A percentile compares a stretch with the other conserved stretches of the same genome.
These are phyloP conservation scores for Andrena flavipes DNA, from an alignment of 2,888 invertebrate genomes.

Conservation along the genomic window DNA sequence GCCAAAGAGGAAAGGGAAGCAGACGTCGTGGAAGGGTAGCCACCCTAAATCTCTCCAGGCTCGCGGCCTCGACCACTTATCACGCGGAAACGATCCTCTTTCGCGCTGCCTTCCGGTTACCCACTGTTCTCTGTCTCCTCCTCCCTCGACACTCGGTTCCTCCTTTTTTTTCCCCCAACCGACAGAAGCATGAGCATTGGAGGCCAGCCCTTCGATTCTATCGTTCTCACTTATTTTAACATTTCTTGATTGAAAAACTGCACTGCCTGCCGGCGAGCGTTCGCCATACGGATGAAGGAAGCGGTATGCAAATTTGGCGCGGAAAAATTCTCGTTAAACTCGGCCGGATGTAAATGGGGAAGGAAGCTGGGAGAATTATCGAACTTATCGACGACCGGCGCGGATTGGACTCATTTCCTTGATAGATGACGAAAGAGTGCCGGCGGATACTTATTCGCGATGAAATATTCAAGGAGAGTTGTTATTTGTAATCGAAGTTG, in stretches of 20 bases:
- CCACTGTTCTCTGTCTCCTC: neutral
- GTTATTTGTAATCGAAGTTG: neutral
- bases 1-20: conserved; percentile 16
- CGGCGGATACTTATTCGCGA: neutral
- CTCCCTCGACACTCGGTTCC: neutral
- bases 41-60: conserved; percentile 61
- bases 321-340: conserved; percentile 28
- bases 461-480: neutral
- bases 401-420: conserved; percentile 15
- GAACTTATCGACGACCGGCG: conserved; percentile 29
- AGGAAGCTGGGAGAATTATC: conserved; percentile 27
- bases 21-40: conserved; percentile 36
- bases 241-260: neutral
- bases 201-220: neutral
- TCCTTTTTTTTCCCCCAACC: neutral
- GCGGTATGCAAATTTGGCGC: conserved; percentile 36
- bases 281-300: neutral
- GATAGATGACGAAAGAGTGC: neutral
- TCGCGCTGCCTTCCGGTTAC: conserved; percentile 1
- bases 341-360: conserved; percentile 32
- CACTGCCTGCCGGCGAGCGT: neutral
- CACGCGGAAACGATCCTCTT: conserved; percentile 39
- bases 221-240: neutral
- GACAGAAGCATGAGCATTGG: conserved; percentile 5
- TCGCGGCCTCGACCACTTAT: conserved; percentile 55